Evolutionary conservation across 2,888 invertebrate species (phyloP), one percentile per base, ranked within the genome.

Genomic region (Lapara coniferarum): DNA sequence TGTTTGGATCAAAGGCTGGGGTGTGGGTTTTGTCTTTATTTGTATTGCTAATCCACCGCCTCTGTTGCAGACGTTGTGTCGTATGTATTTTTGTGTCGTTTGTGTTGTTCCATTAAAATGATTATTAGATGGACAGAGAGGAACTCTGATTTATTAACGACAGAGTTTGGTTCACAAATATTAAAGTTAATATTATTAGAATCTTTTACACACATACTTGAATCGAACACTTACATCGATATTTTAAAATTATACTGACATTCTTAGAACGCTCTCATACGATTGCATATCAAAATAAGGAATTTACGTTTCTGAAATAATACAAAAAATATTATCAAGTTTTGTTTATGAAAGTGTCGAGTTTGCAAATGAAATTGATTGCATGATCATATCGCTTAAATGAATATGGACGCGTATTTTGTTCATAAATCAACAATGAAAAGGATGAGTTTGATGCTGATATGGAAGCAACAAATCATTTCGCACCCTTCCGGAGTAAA

Each of bases 391-490:
- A 63, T 63, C 63, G 63, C 19, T 49, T 13, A 63, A 63, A 63
- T 49, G 13, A 63, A 12, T 16, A 63, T 63, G 63, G 25, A 49
- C 30, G 30, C 30, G 57, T 63, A 46, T 49, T 46, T 16, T 63
- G 63, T 19, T 56, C 63, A 79, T 83, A 84, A 81, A 82, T 84
- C 83, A 76, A 57, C 66, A 67, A 70, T 63, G 63, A 63, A 63
- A 81, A 80, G 78, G 78, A 81, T 77, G 79, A 77, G 79, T 73
- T 74, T 71, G 75, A 66, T 63, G 59, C 56, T 72, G 71, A 69
- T 83, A 83, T 83, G 79, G 77, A 70, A 75, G 69, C 71, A 74
- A 80, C 80, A 83, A 84, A 84, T 84, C 83, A 83, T 80, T 66
- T 37, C 44, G 51, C 68, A 66, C 69, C 55, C 56, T 63, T 52